Conservation (phyloP, 2,113 vertebrate genomes). For the Oriolus oriolus region DNA sequence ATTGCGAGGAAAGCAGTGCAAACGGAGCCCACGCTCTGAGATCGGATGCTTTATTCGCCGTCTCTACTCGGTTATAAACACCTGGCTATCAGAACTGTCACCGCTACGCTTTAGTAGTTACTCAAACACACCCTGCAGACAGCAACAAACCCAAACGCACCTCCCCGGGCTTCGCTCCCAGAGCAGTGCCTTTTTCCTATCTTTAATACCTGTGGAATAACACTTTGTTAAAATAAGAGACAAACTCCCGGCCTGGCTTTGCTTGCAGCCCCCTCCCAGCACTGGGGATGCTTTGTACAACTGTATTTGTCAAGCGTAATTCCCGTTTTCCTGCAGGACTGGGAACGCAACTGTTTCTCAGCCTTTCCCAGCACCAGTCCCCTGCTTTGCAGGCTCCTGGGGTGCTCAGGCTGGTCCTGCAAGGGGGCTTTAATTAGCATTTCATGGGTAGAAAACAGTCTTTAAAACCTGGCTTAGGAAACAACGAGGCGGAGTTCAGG, state of each 20-base stretch:
- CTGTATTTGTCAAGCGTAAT: fast-evolving
- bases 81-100: neutral
- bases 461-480: neutral
- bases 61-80: neutral
- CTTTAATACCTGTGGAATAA: neutral
- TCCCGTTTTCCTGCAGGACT: fast-evolving
- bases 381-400: neutral
- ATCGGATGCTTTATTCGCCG: neutral
- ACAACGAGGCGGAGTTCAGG: neutral
- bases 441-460: neutral
- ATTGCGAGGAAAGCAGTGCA: fast-evolving
- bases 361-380: neutral
- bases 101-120: neutral
- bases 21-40: fast-evolving
- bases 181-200: fast-evolving
- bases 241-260: neutral
- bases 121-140: neutral
- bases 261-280: neutral
- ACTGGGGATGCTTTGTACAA: fast-evolving
- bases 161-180: fast-evolving
- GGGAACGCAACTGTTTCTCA: fast-evolving
- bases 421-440: neutral
- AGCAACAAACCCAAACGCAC: fast-evolving
- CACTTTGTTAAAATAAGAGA: neutral
- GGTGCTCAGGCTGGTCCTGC: neutral